phyloP scores from a whole-genome alignment of 2,113 vertebrate genomes.

The Periophthalmus modestus region DNA sequence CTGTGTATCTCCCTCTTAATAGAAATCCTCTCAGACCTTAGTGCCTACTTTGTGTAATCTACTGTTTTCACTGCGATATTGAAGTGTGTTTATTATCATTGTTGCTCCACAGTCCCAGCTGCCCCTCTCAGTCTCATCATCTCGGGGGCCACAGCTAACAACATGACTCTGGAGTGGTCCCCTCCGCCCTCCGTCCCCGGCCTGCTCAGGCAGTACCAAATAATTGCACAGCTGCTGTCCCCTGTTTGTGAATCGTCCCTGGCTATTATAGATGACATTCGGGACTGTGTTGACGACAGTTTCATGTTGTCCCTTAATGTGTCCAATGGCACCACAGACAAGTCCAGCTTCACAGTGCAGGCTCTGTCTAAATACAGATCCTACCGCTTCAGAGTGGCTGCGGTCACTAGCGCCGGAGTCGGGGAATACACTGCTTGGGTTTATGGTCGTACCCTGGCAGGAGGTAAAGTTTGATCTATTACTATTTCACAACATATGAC shows the following conservation, averaged over 20 bases:
- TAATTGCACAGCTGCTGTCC: conserved; percentile 82
- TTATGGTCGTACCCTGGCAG: conserved; percentile 82
- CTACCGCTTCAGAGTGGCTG: conserved; percentile 89
- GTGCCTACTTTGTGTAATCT: neutral
- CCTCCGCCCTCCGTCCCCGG: conserved; percentile 83
- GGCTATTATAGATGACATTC: conserved; percentile 16
- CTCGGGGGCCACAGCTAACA: conserved; percentile 81
- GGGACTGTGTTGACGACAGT: conserved; percentile 79
- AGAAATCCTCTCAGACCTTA: conserved; percentile 1
- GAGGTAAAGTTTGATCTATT: conserved; percentile 81
- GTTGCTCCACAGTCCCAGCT: conserved; percentile 81
- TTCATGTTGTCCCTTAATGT: conserved; percentile 75
- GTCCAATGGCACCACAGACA: conserved; percentile 55
- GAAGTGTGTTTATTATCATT: conserved; percentile 7
- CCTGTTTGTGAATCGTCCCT: conserved; percentile 68
- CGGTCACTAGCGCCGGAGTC: conserved; percentile 87
- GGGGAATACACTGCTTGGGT: conserved; percentile 86
- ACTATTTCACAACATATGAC: neutral
- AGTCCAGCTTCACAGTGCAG: conserved; percentile 76
- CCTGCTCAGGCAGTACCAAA: conserved; percentile 86
- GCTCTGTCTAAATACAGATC: conserved; percentile 87
- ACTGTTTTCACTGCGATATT: neutral
- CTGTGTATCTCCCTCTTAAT: neutral
- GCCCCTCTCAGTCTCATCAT: conserved; percentile 81
- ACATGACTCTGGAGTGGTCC: conserved; percentile 86